Conservation (phyloP, 1,140 invertebrate genomes). For the Thalassaphorura encarpata region DNA sequence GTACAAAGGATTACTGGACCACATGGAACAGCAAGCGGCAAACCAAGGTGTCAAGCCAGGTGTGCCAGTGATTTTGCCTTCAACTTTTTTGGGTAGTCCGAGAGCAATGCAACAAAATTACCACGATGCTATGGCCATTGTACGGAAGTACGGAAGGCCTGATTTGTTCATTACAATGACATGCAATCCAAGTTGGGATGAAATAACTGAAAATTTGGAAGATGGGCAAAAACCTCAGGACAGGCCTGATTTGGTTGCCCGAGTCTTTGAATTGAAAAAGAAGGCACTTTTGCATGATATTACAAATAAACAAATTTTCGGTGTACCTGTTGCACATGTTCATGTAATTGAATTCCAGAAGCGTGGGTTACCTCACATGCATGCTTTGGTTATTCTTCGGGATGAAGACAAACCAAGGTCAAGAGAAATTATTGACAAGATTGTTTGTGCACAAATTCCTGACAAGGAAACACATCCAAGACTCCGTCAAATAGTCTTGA, state of each 20-base stretch:
- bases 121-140: slow-evolving; percentile 40
- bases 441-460: slow-evolving; percentile 31
- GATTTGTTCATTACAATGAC: slow-evolving; percentile 43
- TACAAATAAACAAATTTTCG: slow-evolving; percentile 26
- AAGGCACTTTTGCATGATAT: slow-evolving; percentile 35
- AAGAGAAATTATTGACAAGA: slow-evolving; percentile 26
- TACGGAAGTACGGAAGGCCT: slow-evolving; percentile 37
- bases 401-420: slow-evolving; percentile 20
- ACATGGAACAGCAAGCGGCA: slow-evolving; percentile 8
- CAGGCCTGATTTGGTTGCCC: slow-evolving; percentile 39
- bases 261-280: slow-evolving; percentile 42
- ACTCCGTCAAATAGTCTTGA: slow-evolving; percentile 7
- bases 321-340: slow-evolving; percentile 25
- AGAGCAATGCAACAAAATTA: slow-evolving; percentile 35
- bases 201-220: slow-evolving; percentile 35
- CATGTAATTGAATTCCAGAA: slow-evolving; percentile 37
- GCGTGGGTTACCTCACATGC: slow-evolving; percentile 38
- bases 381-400: slow-evolving; percentile 32
- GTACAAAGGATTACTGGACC: slow-evolving; percentile 31
- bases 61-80: slow-evolving; percentile 21
- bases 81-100: slow-evolving; percentile 32
- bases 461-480: slow-evolving; percentile 24
- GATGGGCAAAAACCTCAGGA: slow-evolving; percentile 22
- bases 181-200: slow-evolving; percentile 40
- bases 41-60: slow-evolving; percentile 5